These are phyloP conservation scores for Oophaga sylvatica DNA, from an alignment of 2,797 vertebrate species.

Conservation along the genomic window DNA sequence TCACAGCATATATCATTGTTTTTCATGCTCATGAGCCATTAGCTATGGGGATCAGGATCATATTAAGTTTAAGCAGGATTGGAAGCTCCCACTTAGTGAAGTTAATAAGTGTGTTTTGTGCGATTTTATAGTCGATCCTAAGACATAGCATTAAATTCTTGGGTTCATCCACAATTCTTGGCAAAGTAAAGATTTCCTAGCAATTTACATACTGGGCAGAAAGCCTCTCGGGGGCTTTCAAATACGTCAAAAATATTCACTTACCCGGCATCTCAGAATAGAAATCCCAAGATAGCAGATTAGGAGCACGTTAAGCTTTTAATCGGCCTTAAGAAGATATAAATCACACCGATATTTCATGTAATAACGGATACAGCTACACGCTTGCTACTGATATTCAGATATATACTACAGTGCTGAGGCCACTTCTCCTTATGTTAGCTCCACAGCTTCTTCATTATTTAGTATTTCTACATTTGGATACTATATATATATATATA, in stretches of 20 bases:
- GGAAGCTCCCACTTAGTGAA: slow-evolving; percentile 56
- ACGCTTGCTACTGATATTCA: slow-evolving; percentile 6
- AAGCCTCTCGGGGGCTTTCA: slow-evolving; percentile 57
- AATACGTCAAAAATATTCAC: slow-evolving; percentile 58
- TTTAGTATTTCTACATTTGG: background rate
- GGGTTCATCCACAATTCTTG: slow-evolving; percentile 40
- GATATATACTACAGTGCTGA: background rate
- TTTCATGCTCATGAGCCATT: slow-evolving; percentile 63
- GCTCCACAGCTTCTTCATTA: too few species aligned
- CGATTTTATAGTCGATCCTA: slow-evolving; percentile 22
- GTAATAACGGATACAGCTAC: slow-evolving; percentile 35
- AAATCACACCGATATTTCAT: slow-evolving; percentile 60
- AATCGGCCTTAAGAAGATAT: slow-evolving; percentile 64
- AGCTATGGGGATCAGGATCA: slow-evolving; percentile 62
- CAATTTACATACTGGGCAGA: slow-evolving; percentile 59
- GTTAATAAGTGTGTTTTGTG: slow-evolving; percentile 24
- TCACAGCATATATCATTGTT: slow-evolving; percentile 10
- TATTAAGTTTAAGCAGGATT: slow-evolving; percentile 60
- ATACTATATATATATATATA: too few species aligned
- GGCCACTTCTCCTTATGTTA: too few species aligned
- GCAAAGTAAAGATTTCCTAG: slow-evolving; percentile 58
- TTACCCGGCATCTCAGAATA: slow-evolving; percentile 57
- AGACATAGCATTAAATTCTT: slow-evolving; percentile 31
- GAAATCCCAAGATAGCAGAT: slow-evolving; percentile 62
- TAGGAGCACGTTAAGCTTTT: slow-evolving; percentile 65